Evolutionary conservation across 2,113 vertebrate species (phyloP).

Genomic region (Ginglymostoma cirratum): DNA sequence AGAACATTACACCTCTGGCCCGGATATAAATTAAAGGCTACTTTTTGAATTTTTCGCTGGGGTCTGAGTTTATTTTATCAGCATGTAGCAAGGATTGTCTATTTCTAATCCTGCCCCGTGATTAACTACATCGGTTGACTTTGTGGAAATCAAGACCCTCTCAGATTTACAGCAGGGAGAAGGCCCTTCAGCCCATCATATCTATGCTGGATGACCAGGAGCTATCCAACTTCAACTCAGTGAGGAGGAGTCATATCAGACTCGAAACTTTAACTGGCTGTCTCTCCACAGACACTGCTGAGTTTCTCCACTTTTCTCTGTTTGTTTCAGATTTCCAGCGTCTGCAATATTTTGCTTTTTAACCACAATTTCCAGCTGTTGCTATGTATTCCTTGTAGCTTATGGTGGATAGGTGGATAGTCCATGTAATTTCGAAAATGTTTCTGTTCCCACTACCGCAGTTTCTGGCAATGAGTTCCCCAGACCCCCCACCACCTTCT

Average conservation of each 20-base stretch:
- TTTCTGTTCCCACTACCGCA: background rate
- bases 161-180: background rate
- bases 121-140: background rate
- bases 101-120: background rate
- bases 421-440: background rate
- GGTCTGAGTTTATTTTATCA: conserved; percentile 48
- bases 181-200: background rate
- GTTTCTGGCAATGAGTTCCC: too few relatives aligned
- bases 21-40: conserved; percentile 98
- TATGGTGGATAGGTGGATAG: background rate
- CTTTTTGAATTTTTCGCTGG: conserved; percentile 89
- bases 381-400: too few relatives aligned
- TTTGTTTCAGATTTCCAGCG: too few relatives aligned
- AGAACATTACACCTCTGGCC: conserved; percentile 91
- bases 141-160: background rate
- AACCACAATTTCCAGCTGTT: background rate
- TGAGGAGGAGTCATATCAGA: too few relatives aligned
- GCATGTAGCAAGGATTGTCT: background rate
- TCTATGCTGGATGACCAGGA: background rate
- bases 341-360: too few relatives aligned
- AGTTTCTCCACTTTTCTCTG: too few relatives aligned
- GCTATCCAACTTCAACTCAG: background rate
- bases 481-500: background rate
- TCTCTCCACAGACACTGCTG: too few relatives aligned
- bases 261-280: too few relatives aligned